Evolutionary conservation across 2,888 invertebrate genomes (phyloP), one percentile per base, ranked within the genome.

Genomic region (Esperia sulphurella): DNA sequence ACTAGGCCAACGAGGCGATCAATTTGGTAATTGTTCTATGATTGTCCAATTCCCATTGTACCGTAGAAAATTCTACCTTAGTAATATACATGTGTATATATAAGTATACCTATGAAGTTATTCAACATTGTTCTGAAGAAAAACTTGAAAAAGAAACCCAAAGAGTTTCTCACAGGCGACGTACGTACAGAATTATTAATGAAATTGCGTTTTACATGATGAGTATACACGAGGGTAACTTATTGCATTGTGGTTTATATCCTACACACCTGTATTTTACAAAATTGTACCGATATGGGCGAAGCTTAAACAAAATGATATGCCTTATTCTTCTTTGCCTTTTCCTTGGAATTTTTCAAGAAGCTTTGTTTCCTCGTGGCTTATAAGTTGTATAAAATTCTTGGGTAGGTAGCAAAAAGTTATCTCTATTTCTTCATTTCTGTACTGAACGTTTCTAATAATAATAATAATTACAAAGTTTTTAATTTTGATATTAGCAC

Each of bases 141-240:
- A 28, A 41, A 42, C 30, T 8, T n/a, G 30, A 42, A 42, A 29
- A 42, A 12, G 14, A 30, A 42, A 30, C 8, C 43, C 3, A 14
- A 3, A 14, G 10, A 10, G 10, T 33, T 43, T 43, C 28, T 29
- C 31, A 31, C 8, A 8, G 9, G 7, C 31, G 30, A 38, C 38
- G 12, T 33, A 43, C 45, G 30, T n/a, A 39, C 29, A 14, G 38
- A 45, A 45, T 39, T 45, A 45, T 45, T 45, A 45, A 45, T 45
- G 45, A 45, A 39, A 45, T 45, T 29, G 39, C 13, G 39, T 39
- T 38, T 38, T 45, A 14, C 39, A 45, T 45, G 30, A 45, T n/a
- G 21, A 35, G 35, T 44, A 14, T 13, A n/a, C 12, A 8, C 29
- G 37, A 8, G 8, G 28, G 39, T 13, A 39, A 45, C 39, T 21